Evolutionary conservation across 2,888 invertebrate genomes (phyloP).

Genomic region (Sphaerophoria taeniata): DNA sequence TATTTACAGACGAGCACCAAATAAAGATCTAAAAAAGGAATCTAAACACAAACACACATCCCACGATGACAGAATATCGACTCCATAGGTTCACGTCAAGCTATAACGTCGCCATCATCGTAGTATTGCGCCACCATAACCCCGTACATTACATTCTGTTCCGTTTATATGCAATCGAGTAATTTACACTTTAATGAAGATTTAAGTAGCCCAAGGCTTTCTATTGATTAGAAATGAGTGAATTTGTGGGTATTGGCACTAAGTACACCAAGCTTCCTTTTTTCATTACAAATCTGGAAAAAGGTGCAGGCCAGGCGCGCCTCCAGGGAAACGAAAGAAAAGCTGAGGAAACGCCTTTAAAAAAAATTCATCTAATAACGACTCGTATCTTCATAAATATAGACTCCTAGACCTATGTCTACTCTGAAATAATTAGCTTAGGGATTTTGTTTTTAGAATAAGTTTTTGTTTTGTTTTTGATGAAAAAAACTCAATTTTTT

Average conservation of each 20-base stretch:
- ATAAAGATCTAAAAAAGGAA: slow-evolving; percentile 47
- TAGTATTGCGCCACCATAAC: background rate
- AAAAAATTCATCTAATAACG: slow-evolving; percentile 34
- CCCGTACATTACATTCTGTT: slow-evolving; percentile 14
- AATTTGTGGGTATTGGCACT: slow-evolving; percentile 12
- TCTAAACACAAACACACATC: slow-evolving; percentile 23
- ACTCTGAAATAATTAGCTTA: slow-evolving; percentile 53
- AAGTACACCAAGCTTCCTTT: slow-evolving; percentile 15
- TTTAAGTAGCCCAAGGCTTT: slow-evolving; percentile 64
- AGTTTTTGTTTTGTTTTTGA: slow-evolving; percentile 26
- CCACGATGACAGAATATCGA: background rate
- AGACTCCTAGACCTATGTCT: background rate
- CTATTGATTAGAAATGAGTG: slow-evolving; percentile 50
- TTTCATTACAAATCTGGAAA: slow-evolving; percentile 16
- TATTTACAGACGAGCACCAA: slow-evolving; percentile 69
- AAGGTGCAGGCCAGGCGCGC: background rate
- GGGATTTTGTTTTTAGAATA: slow-evolving; percentile 41
- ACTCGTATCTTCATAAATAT: background rate
- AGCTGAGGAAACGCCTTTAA: slow-evolving; percentile 25
- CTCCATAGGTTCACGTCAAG: background rate
- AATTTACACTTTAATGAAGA: slow-evolving; percentile 73
- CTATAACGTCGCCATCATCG: background rate
- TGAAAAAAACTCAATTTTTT: slow-evolving; percentile 41
- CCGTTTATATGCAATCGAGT: slow-evolving; percentile 47
- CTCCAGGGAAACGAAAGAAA: slow-evolving; percentile 1